Evolutionary conservation across 2,113 vertebrate species (phyloP).

Genomic region (Lontra canadensis): DNA sequence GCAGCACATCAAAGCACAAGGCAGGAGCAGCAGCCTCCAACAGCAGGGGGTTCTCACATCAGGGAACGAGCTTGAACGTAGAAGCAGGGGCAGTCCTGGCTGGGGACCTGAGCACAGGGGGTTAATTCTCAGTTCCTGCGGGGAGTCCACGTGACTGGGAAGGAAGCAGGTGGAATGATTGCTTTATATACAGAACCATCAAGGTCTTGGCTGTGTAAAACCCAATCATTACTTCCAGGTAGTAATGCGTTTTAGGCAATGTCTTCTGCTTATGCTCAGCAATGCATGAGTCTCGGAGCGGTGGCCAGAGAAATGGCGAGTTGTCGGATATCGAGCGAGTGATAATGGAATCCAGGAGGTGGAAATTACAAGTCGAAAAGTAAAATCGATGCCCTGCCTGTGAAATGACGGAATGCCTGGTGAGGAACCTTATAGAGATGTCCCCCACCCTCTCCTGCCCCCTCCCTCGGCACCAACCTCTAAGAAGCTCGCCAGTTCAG

Average conservation of each 20-base stretch:
- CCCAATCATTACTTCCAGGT: slow-evolving; percentile 72
- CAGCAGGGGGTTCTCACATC: not conserved
- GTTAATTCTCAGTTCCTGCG: slow-evolving; percentile 60
- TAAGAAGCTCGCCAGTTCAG: slow-evolving; percentile 45
- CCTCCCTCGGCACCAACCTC: not conserved
- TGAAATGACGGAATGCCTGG: slow-evolving; percentile 72
- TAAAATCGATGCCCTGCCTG: slow-evolving; percentile 78
- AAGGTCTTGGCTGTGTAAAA: slow-evolving; percentile 73
- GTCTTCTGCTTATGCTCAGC: slow-evolving; percentile 68
- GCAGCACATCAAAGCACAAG: not conserved
- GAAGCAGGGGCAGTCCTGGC: not conserved
- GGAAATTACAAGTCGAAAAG: slow-evolving; percentile 81
- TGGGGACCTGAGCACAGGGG: not conserved
- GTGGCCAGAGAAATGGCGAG: slow-evolving; percentile 78
- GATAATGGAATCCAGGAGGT: slow-evolving; percentile 82
- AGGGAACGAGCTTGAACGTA: not conserved
- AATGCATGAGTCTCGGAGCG: slow-evolving; percentile 64
- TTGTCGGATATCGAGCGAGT: slow-evolving; percentile 76
- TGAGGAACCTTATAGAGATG: slow-evolving; percentile 37
- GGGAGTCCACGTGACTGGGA: not conserved
- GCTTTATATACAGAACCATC: slow-evolving; percentile 65
- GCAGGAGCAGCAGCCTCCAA: not conserved
- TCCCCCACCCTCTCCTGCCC: not conserved
- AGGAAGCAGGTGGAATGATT: slow-evolving; percentile 63
- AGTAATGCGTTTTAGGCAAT: slow-evolving; percentile 66